These are phyloP conservation scores for Hydrochoerus hydrochaeris DNA, from an alignment of 2,113 vertebrate genomes.

Conservation along the genomic window DNA sequence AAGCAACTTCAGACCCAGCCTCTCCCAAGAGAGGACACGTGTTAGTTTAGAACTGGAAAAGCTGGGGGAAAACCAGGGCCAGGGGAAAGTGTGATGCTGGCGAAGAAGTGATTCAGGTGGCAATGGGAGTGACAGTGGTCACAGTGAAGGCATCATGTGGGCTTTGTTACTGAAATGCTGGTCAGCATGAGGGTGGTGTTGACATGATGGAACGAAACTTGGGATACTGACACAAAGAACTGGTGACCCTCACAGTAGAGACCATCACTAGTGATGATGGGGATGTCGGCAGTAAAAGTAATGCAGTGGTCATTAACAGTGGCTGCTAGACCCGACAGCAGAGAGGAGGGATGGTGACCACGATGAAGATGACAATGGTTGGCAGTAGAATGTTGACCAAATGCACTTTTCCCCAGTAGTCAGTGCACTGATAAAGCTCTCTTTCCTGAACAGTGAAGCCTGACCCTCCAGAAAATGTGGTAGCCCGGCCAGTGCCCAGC, in stretches of 20 bases:
- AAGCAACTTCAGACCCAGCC: background rate
- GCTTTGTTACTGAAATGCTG: background rate
- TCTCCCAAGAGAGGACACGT: background rate
- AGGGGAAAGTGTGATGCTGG: background rate
- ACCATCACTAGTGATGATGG: background rate
- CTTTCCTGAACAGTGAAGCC: constrained; percentile 92
- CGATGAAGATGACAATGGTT: background rate
- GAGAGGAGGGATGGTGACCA: background rate
- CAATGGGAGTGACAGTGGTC: background rate
- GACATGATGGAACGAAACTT: background rate
- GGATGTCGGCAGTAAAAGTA: background rate
- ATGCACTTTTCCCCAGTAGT: background rate
- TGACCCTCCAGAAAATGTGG: constrained; percentile 95
- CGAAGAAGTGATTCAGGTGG: background rate
- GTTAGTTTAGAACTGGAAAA: constrained; percentile 17
- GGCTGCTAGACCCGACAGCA: background rate
- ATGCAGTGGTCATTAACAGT: background rate
- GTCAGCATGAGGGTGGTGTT: background rate
- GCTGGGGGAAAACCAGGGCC: background rate
- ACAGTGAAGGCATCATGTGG: no score
- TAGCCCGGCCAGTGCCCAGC: constrained; percentile 92
- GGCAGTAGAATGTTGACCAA: background rate
- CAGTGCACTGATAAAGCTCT: constrained; percentile 17
- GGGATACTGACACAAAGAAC: background rate
- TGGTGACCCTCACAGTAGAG: fast-evolving